phyloP scores from a whole-genome alignment of 2,888 invertebrate genomes.

The Melanotus villosus region DNA sequence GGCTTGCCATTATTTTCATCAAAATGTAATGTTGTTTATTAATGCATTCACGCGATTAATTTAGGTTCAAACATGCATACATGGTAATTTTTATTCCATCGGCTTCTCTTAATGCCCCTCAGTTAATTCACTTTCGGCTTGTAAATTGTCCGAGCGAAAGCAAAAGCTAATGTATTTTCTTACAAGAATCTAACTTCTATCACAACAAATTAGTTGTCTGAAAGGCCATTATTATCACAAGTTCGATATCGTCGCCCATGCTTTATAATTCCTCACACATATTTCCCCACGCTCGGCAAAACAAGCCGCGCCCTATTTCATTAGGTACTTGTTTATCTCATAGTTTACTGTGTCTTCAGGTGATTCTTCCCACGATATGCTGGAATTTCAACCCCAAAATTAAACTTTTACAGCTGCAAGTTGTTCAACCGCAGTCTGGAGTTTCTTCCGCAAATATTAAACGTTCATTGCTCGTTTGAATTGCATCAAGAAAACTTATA shows the following conservation, averaged over 20 bases:
- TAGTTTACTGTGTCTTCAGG: slow-evolving; percentile 43
- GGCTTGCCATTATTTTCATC: too few species aligned
- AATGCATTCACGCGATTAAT: too few species aligned
- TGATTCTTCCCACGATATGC: slow-evolving; percentile 43
- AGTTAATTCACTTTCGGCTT: too few species aligned
- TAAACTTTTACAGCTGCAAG: slow-evolving; percentile 42
- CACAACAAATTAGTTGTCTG: slow-evolving; percentile 5
- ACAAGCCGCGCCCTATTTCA: slow-evolving; percentile 28
- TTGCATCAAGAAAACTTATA: slow-evolving; percentile 36
- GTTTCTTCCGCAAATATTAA: slow-evolving; percentile 39
- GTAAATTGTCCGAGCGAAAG: too few species aligned
- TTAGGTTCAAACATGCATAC: too few species aligned
- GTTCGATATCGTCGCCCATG: slow-evolving; percentile 15
- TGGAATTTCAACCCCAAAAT: slow-evolving; percentile 36
- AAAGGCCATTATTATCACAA: slow-evolving; percentile 11
- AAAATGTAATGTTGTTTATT: too few species aligned
- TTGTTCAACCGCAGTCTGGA: slow-evolving; percentile 34
- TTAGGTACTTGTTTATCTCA: slow-evolving; percentile 43
- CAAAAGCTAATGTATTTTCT: slow-evolving; percentile 4
- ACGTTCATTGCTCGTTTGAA: slow-evolving; percentile 40
- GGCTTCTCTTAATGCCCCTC: too few species aligned
- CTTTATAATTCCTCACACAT: slow-evolving; percentile 24
- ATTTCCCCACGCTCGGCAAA: slow-evolving; percentile 25
- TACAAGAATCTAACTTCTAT: neutral
- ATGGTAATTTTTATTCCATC: too few species aligned